Evolutionary conservation across 1,140 invertebrate species (phyloP).

Genomic region (Gonatopus flavifemur): DNA sequence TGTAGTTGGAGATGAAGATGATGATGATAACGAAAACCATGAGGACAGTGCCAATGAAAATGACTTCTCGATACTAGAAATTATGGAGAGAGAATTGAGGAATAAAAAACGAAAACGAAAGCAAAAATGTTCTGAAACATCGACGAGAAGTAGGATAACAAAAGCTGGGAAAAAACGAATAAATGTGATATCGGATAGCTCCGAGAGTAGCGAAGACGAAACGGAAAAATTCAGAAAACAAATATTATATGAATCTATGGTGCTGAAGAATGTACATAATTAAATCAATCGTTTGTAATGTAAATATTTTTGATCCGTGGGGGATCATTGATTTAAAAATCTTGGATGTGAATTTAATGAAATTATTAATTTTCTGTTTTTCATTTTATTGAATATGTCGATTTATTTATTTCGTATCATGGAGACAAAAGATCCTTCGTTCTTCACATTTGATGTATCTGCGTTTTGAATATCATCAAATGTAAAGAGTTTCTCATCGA

Average conservation of each 20-base stretch:
- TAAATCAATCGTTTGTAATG: not conserved
- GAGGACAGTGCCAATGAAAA: constrained; percentile 1
- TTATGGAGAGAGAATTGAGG: constrained; percentile 14
- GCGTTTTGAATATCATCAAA: no score
- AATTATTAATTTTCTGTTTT: no score
- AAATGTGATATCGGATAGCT: constrained; percentile 8
- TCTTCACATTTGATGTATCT: no score
- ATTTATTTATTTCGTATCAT: no score
- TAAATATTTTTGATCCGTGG: no score
- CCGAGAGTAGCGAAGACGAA: constrained; percentile 40
- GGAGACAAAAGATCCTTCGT: no score
- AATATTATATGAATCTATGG: constrained; percentile 22
- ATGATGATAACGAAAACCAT: not conserved
- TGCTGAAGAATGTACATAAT: not conserved
- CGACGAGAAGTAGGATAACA: not conserved
- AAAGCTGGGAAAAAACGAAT: constrained; percentile 6
- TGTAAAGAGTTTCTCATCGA: no score
- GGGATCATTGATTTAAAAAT: no score
- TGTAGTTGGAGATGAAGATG: constrained; percentile 16
- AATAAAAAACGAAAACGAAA: constrained; percentile 18
- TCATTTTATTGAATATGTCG: no score
- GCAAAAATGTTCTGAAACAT: not conserved
- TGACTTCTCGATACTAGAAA: constrained; percentile 15
- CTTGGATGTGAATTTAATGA: no score
- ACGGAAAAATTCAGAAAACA: constrained; percentile 28